Base-by-base conservation (phyloP, 2,113 vertebrate species). In the Lota lota region DNA sequence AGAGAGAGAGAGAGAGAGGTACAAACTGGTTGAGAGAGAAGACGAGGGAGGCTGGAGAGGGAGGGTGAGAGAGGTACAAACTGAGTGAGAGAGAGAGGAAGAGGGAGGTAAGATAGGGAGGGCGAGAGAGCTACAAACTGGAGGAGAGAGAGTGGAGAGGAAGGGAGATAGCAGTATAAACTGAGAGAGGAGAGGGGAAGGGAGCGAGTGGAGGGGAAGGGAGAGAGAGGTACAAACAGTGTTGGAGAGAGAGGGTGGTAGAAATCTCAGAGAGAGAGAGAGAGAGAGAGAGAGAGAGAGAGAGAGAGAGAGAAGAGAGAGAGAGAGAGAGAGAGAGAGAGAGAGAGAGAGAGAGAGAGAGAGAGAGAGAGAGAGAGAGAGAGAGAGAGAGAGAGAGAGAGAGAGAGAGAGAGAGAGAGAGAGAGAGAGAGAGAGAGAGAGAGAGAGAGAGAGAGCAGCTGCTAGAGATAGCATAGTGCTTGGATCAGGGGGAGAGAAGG, bases 381-480 rank as follows among this genome's bases (percentile, higher is more conserved):
- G 22, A 63, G 36, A 62, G 69, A 3, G 1, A 54, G 62, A 59
- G 63, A 19, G 57, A 54, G 67, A 72, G 69, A 57, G 19, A 59
- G 7, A 61, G 22, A 24, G 33, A 68, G 68, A 65, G 10, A 5
- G 22, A 63, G 36, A 62, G 69, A 3, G 1, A 54, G 62, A 59
- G 63, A 19, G 57, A 54, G 77, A 61, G 72, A n/a, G 50, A 40
- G 68, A 40, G 57, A 40, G 61, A 36, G 61, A 33, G 64, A 63
- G 77, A 64, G 82, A 33, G 63, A 4, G 57, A 64, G 57, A 28
- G 64, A 8, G 66, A 81, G 78, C 83, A 78, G 79, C 82, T 83
- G 82, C 76, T 66, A 62, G 64, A 74, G 79, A 80, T 69, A n/a
- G n/a, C 16, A 61, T 18, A 1, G 72, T 65, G 64, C 67, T 77